Evolutionary conservation across 2,888 invertebrate genomes (phyloP).

Genomic region (Chesias legatella): DNA sequence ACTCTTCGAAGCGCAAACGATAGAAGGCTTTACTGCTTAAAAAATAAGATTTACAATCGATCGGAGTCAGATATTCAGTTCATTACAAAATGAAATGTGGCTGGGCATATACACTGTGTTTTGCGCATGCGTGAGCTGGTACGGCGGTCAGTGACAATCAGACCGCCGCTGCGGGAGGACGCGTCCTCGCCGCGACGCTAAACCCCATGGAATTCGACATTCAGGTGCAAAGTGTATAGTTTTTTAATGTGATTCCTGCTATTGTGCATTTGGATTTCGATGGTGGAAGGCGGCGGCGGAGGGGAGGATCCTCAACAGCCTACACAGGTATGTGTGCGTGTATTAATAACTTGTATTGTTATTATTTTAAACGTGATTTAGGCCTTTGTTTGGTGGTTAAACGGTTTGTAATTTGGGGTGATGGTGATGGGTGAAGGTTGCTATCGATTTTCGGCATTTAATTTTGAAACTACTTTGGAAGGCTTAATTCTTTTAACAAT

Average conservation of each 20-base stretch:
- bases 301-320: conserved; percentile 22
- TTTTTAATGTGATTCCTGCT: conserved; percentile 43
- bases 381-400: conserved; percentile 17
- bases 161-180: conserved; percentile 46
- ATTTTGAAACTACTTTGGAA: no score
- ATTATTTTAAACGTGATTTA: conserved; percentile 35
- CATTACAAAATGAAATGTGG: conserved; percentile 66
- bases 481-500: no score
- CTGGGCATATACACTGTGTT: conserved; percentile 36
- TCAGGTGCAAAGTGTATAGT: conserved; percentile 38
- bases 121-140: conserved; percentile 57
- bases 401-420: conserved; percentile 10
- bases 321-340: conserved; percentile 63
- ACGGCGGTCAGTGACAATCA: conserved; percentile 49
- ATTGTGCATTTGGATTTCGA: conserved; percentile 11
- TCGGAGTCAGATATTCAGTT: conserved; percentile 41
- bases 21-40: conserved; percentile 21
- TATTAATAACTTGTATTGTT: conserved; percentile 34
- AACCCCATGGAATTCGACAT: conserved; percentile 56
- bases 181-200: conserved; percentile 42
- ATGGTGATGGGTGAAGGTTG: not conserved
- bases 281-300: conserved; percentile 12
- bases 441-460: no score
- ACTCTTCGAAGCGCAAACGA: conserved; percentile 10
- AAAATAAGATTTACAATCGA: conserved; percentile 29